Conservation (phyloP, 2,888 invertebrate genomes). For the Pharmacophagus antenor region DNA sequence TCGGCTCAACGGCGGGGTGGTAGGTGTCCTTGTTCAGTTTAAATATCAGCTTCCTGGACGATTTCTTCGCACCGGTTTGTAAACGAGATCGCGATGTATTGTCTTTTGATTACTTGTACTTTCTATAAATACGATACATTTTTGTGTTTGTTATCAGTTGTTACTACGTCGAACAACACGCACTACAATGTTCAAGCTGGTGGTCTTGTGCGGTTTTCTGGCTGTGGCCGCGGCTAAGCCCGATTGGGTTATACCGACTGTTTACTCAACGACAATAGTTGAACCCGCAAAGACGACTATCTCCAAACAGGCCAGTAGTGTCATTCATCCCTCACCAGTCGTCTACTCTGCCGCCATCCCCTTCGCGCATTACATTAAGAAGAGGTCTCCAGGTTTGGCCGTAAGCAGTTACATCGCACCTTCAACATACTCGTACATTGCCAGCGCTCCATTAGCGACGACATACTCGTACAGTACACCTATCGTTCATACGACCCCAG, state of each 20-base stretch:
- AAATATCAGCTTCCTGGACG: slow-evolving; percentile 71
- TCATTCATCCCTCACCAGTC: slow-evolving; percentile 66
- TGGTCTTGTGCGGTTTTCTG: slow-evolving; percentile 82
- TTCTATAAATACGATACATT: slow-evolving; percentile 63
- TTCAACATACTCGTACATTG: slow-evolving; percentile 42
- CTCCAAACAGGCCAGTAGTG: slow-evolving; percentile 64
- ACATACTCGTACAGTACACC: slow-evolving; percentile 33
- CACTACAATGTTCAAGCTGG: slow-evolving; percentile 75
- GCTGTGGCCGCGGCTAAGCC: slow-evolving; percentile 77
- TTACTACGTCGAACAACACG: slow-evolving; percentile 60
- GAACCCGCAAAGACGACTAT: slow-evolving; percentile 59
- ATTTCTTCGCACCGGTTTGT: slow-evolving; percentile 64
- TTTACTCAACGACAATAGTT: slow-evolving; percentile 47
- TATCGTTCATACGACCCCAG: slow-evolving; percentile 34
- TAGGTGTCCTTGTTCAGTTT: slow-evolving; percentile 59
- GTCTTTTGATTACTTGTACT: slow-evolving; percentile 52
- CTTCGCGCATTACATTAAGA: slow-evolving; percentile 56
- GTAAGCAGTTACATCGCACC: slow-evolving; percentile 43
- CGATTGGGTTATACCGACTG: slow-evolving; percentile 40
- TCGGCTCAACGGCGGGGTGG: slow-evolving; percentile 49
- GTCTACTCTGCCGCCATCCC: slow-evolving; percentile 49
- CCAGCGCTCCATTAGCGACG: slow-evolving; percentile 34
- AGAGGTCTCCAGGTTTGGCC: slow-evolving; percentile 41
- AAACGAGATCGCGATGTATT: slow-evolving; percentile 61
- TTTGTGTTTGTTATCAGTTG: slow-evolving; percentile 59